Percentiles rank a stretch among this genome's conserved stretches.
Evolutionary conservation across 1,140 invertebrate genomes (phyloP).

Genomic region (Conus ventricosus): DNA sequence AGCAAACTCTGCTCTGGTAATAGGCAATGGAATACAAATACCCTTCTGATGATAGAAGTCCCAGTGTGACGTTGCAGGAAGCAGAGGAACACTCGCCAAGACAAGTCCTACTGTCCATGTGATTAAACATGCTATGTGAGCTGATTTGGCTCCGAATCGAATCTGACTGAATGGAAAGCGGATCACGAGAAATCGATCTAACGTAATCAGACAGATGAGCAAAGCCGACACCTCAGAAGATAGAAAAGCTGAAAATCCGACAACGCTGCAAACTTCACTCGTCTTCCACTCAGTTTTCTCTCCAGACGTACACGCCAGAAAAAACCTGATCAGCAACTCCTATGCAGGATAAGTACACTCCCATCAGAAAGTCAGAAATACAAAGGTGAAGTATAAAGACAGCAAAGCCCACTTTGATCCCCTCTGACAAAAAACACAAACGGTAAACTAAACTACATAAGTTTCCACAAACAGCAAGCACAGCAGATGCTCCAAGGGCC

Average conservation of each 20-base stretch:
- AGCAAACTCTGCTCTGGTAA: neutral
- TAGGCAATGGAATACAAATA: constrained; percentile 5
- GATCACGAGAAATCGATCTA: constrained; percentile 57
- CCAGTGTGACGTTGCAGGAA: constrained; percentile 13
- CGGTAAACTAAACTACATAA: constrained; percentile 42
- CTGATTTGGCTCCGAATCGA: constrained; percentile 37
- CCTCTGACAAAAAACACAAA: neutral
- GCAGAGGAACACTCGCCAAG: neutral
- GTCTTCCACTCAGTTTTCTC: constrained; percentile 53
- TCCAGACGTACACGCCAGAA: constrained; percentile 51
- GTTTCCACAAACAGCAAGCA: constrained; percentile 48
- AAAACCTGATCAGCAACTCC: constrained; percentile 59
- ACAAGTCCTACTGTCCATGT: neutral
- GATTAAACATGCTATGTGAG: neutral
- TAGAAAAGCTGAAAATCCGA: constrained; percentile 56
- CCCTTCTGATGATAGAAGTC: neutral
- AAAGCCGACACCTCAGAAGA: constrained; percentile 60
- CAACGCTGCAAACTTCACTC: constrained; percentile 49
- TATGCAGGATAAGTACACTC: constrained; percentile 64
- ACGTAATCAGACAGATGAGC: constrained; percentile 49
- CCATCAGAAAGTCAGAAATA: constrained; percentile 62
- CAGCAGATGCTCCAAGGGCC: constrained; percentile 43
- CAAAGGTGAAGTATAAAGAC: constrained; percentile 54
- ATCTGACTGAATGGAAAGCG: constrained; percentile 57
- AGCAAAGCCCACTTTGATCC: constrained; percentile 42